Base-by-base conservation (phyloP, 1,140 invertebrate species). In the Triops longicaudatus region DNA sequence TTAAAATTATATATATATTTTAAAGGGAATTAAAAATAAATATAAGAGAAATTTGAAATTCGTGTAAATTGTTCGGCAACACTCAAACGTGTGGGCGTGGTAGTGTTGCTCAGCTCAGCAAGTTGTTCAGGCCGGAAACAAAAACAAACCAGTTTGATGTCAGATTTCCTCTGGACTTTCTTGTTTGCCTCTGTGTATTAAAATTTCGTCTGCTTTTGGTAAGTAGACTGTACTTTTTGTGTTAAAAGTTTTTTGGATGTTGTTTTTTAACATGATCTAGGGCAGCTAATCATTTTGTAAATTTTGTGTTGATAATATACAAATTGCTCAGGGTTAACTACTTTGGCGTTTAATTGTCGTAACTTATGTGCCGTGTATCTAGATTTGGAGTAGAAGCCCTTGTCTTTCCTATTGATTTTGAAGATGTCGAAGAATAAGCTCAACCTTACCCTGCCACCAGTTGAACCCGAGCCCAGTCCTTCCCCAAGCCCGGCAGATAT, bases 381-480 rank as follows among this genome's bases (percentile, higher is more conserved):
- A 22, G 50, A n/a, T 2, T 22, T 63, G 10, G 6, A 63, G 14
- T 1, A 3, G 17, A 63, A 63, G 17, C 22, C 17, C 17, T 14
- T 1, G 17, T 63, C 50, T 63, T 63, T 1, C 14, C 31, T 7
- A 7, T 37, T 37, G 31, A 37, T 7, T 63, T 63, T 22, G 6
- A 81, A 76, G 41, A 94, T 95, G 92, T 94, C 93, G 80, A 97
- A 96, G 85, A 97, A 96, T 86, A 96, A 96, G 86, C 88, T 96
- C 81, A 96, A 96, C 83, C 85, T 97, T 84, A 96, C 93, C 81
- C 87, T 96, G 82, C 94, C 94, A 81, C 92, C 93, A 82, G 92
- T 92, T 81, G 91, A 93, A 78, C 91, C 94, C 79, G 93, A 95
- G 83, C 88, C 90, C 71, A 88, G 86, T 74, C 88, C 91, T 80